Base-by-base conservation (phyloP, 2,797 vertebrate genomes). In the Clarias platycephalus region DNA sequence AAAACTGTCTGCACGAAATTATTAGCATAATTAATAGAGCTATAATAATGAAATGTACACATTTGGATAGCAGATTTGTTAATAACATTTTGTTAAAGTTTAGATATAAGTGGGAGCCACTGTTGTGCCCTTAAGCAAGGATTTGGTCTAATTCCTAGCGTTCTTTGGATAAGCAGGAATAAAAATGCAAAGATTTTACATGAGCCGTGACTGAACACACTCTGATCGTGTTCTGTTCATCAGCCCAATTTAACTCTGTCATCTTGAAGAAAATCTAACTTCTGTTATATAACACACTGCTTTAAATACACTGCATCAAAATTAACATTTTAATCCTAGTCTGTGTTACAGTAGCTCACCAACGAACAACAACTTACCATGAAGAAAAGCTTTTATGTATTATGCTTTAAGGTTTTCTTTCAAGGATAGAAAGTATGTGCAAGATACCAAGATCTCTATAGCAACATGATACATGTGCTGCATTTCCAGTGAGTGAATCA, bases 381-480 rank as follows among this genome's bases (percentile, higher is more conserved):
- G 60, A 57, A 74, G 18, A 53, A 74, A 72, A 53, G 44, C 44
- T 74, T 53, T 26, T 53, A 28, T 74, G 40, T 16, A 28, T 74
- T 53, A 53, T 9, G 49, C 13, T 12, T 71, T 49, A 44, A 44
- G 71, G 44, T 53, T 74, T 74, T 24, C 62, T 40, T 75, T 85
- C 16, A 53, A 37, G 24, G 80, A 84, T 83, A 68, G 75, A 87
- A 83, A 89, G 90, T 91, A 91, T 90, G 31, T 90, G 91, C 81
- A 89, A 91, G 90, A 91, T 92, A 92, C 89, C 82, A 83, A 53
- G 5, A 66, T 82, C 84, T 70, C 84, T 62, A 82, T 78, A 85
- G 80, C 26, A 71, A 82, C 84, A n/a, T 58, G 20, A 62, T 34
- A 28, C 71, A 60, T n/a, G 26, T 55, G 63, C 13, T 77, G 16